Conservation (phyloP, 2,888 invertebrate species). For the Crematogaster levior region DNA sequence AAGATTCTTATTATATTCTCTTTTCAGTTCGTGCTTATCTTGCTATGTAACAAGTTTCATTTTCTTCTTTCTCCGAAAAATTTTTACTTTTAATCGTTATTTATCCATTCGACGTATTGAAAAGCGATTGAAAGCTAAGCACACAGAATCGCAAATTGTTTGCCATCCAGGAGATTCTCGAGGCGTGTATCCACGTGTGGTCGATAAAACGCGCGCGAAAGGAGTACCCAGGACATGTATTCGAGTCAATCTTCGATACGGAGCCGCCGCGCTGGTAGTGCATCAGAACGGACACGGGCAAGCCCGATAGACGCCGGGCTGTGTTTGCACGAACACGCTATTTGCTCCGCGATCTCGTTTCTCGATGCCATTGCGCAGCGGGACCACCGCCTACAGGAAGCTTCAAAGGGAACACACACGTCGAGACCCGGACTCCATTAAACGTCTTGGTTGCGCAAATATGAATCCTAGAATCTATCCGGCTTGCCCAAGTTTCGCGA, state of each 20-base stretch:
- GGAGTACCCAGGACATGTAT: slow-evolving; percentile 24
- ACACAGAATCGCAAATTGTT: slow-evolving; percentile 46
- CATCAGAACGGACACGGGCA: slow-evolving; percentile 33
- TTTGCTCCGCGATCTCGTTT: slow-evolving; percentile 43
- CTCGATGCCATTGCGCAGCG: slow-evolving; percentile 4
- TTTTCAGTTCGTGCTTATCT: background rate
- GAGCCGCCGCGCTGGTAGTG: background rate
- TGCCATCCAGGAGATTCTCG: slow-evolving; percentile 8
- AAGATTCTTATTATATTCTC: background rate
- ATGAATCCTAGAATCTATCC: slow-evolving; percentile 1
- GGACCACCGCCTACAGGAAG: slow-evolving; percentile 28
- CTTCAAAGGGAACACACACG: slow-evolving; percentile 32
- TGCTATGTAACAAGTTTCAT: background rate
- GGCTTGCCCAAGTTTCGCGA: slow-evolving; percentile 10
- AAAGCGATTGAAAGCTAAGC: slow-evolving; percentile 32
- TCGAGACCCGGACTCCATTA: background rate
- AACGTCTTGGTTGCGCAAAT: slow-evolving; percentile 38
- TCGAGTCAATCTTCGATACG: slow-evolving; percentile 12
- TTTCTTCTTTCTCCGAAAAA: slow-evolving; percentile 22
- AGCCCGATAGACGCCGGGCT: slow-evolving; percentile 25
- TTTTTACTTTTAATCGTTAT: background rate
- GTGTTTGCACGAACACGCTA: slow-evolving; percentile 41
- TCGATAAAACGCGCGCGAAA: slow-evolving; percentile 32
- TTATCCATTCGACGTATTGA: slow-evolving; percentile 17
- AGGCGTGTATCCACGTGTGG: slow-evolving; percentile 20